phyloP scores from a whole-genome alignment of 2,888 invertebrate species.

The Drosophila robusta region DNA sequence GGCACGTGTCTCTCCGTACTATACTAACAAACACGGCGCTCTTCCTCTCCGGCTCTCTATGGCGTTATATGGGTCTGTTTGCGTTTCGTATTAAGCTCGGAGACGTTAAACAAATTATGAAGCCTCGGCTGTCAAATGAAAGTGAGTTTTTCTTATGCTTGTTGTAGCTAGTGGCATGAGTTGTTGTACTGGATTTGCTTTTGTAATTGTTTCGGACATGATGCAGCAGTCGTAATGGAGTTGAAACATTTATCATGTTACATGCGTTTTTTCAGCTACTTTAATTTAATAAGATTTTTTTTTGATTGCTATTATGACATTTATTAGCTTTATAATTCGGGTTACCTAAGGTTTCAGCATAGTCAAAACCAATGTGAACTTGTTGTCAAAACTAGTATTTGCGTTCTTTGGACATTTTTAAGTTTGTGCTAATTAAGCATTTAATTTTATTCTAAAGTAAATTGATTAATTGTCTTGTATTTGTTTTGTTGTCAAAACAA shows the following conservation, averaged over 20 bases:
- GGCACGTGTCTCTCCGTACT: conserved; percentile 3
- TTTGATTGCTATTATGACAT: conserved; percentile 31
- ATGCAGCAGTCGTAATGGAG: conserved; percentile 39
- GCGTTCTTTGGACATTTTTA: no score
- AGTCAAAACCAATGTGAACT: not conserved
- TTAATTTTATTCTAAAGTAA: no score
- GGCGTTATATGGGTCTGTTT: conserved; percentile 58
- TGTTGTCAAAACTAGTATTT: not conserved
- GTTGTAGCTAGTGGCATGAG: conserved; percentile 9
- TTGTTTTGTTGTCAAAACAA: not conserved
- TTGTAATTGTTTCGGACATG: conserved; percentile 46
- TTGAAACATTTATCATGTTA: conserved; percentile 53
- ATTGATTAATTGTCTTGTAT: no score
- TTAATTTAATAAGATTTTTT: conserved; percentile 39
- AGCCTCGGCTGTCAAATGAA: conserved; percentile 70
- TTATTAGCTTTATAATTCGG: conserved; percentile 20
- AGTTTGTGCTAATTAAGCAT: no score
- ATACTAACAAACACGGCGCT: not conserved
- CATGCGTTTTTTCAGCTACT: conserved; percentile 28
- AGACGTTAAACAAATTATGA: conserved; percentile 62
- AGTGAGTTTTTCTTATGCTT: conserved; percentile 47
- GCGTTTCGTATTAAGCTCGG: conserved; percentile 70
- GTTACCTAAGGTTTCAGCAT: not conserved
- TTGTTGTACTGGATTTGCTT: conserved; percentile 39
- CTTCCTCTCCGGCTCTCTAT: not conserved